phyloP scores from a whole-genome alignment of 2,888 invertebrate genomes.

The Papilio gigon region DNA sequence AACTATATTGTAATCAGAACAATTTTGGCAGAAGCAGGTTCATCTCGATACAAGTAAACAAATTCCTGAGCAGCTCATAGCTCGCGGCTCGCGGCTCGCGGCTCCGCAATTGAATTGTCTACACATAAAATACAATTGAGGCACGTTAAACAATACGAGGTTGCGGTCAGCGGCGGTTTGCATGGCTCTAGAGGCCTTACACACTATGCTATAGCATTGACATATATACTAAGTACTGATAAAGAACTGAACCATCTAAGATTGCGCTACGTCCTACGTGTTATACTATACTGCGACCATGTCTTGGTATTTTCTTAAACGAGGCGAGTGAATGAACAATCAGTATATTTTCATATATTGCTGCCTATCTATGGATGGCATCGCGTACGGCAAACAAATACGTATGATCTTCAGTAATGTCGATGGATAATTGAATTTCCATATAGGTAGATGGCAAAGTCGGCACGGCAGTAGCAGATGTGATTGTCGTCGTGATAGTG shows the following conservation, averaged over 20 bases:
- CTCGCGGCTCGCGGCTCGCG: background rate
- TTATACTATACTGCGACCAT: no score
- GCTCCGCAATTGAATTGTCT: conserved; percentile 31
- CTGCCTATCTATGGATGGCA: no score
- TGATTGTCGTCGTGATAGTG: background rate
- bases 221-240: background rate
- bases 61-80: conserved; percentile 11
- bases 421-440: background rate
- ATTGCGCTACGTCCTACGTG: no score
- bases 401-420: background rate
- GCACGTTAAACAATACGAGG: conserved; percentile 28
- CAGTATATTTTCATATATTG: no score
- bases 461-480: background rate
- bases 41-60: conserved; percentile 6
- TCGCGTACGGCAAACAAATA: no score
- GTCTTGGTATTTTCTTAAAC: no score
- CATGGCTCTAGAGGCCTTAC: conserved; percentile 18
- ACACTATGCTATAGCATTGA: background rate
- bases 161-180: conserved; percentile 30
- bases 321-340: no score
- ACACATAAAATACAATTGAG: conserved; percentile 30
- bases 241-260: background rate
- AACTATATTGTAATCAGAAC: background rate
- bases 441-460: background rate
- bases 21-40: conserved; percentile 1